These are phyloP conservation scores for Ptilonorhynchus violaceus DNA, from an alignment of 2,113 vertebrate genomes.

Conservation along the genomic window DNA sequence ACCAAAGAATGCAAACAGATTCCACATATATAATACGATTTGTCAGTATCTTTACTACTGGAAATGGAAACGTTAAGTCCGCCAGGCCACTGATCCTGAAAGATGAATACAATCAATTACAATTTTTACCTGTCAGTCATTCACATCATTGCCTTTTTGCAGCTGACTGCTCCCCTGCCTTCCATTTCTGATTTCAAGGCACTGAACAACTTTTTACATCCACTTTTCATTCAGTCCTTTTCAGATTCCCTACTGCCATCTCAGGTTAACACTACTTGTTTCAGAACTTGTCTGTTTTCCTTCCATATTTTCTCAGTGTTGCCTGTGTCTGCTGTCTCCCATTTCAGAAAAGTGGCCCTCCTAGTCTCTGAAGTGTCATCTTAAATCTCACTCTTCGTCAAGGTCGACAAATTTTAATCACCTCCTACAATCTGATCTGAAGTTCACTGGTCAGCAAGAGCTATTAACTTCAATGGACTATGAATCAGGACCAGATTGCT, in stretches of 20 bases:
- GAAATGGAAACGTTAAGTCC: slow-evolving; percentile 43
- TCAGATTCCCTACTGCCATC: not conserved
- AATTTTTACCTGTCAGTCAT: slow-evolving; percentile 19
- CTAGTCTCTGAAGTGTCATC: not conserved
- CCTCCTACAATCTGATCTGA: not conserved
- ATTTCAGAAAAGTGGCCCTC: not conserved
- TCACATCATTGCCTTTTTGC: not conserved
- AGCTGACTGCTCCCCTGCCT: not conserved
- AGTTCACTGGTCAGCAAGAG: not conserved
- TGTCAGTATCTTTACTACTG: slow-evolving; percentile 34
- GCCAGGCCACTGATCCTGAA: slow-evolving; percentile 10
- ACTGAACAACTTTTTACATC: not conserved
- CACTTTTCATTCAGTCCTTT: not conserved
- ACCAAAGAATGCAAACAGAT: slow-evolving; percentile 22
- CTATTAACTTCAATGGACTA: not conserved
- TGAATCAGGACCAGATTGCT: not conserved
- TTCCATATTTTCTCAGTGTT: not conserved
- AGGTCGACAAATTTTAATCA: slow-evolving; percentile 1
- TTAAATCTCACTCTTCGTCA: not conserved
- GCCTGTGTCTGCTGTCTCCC: not conserved
- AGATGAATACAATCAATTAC: slow-evolving; percentile 25
- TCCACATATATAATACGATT: not conserved
- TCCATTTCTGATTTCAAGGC: not conserved
- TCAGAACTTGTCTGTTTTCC: not conserved
- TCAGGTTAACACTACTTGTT: not conserved